phyloP scores from a whole-genome alignment of 2,113 vertebrate genomes.

The Entelurus aequoreus region DNA sequence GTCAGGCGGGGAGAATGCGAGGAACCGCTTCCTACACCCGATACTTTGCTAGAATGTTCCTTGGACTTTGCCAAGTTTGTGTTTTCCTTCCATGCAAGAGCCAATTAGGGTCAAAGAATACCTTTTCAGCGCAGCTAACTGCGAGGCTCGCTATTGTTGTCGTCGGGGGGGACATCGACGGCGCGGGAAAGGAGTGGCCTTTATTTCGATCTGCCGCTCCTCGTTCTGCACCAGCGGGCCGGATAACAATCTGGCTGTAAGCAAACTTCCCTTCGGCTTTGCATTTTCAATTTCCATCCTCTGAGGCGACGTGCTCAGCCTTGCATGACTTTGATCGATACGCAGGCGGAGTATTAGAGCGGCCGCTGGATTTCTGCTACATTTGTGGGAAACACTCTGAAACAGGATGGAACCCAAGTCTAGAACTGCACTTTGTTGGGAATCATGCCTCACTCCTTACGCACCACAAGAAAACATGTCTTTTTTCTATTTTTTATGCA shows the following conservation, averaged over 20 bases:
- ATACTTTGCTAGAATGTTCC: slow-evolving; percentile 40
- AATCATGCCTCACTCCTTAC: not conserved
- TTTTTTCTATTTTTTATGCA: too few relatives aligned
- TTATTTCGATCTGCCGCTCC: slow-evolving; percentile 31
- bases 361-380: too few relatives aligned
- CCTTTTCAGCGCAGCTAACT: slow-evolving; percentile 48
- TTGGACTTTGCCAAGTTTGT: slow-evolving; percentile 1
- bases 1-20: slow-evolving; percentile 61
- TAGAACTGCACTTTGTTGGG: not conserved
- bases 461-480: too few relatives aligned
- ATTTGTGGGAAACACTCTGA: too few relatives aligned
- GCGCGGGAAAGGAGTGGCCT: slow-evolving; percentile 29
- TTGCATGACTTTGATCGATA: slow-evolving; percentile 20
- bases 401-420: too few relatives aligned
- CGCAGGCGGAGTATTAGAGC: not conserved
- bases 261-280: slow-evolving; percentile 54
- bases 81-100: slow-evolving; percentile 38
- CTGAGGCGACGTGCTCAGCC: slow-evolving; percentile 37
- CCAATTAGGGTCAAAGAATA: slow-evolving; percentile 43
- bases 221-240: slow-evolving; percentile 26
- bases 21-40: slow-evolving; percentile 10
- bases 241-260: slow-evolving; percentile 61
- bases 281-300: slow-evolving; percentile 52
- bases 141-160: slow-evolving; percentile 5
- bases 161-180: slow-evolving; percentile 26